phyloP scores from a whole-genome alignment of 2,113 vertebrate species.

The Oreochromis aureus region DNA sequence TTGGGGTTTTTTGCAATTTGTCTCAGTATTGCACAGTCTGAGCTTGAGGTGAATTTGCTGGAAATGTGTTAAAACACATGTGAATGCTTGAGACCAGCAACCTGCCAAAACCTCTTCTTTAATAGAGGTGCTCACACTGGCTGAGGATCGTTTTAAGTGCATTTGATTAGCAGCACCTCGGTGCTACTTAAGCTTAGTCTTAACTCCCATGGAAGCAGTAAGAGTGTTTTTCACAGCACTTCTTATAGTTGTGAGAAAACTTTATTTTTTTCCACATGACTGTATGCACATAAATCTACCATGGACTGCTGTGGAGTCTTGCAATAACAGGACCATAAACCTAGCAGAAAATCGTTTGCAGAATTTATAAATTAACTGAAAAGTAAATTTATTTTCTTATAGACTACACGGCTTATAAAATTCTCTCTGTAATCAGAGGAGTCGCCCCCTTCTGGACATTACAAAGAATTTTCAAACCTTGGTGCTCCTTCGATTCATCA shows the following conservation, averaged over 20 bases:
- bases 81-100: background rate
- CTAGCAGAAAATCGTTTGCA: background rate
- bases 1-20: background rate
- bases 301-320: background rate
- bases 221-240: background rate
- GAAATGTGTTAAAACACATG: background rate
- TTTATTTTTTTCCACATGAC: background rate
- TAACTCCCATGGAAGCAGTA: background rate
- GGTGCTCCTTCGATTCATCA: background rate
- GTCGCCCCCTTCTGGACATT: background rate
- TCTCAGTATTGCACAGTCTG: background rate
- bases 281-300: background rate
- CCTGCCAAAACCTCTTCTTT: background rate
- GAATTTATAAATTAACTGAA: background rate
- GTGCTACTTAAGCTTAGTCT: background rate
- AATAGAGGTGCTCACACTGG: background rate
- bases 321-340: background rate
- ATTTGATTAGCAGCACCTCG: background rate
- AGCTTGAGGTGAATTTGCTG: background rate
- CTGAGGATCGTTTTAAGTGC: accelerated
- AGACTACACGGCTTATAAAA: background rate
- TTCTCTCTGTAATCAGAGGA: background rate
- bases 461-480: background rate
- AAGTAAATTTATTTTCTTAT: background rate
- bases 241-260: background rate